Conservation (phyloP, 1,140 invertebrate species). For the Helicoverpa armigera region DNA sequence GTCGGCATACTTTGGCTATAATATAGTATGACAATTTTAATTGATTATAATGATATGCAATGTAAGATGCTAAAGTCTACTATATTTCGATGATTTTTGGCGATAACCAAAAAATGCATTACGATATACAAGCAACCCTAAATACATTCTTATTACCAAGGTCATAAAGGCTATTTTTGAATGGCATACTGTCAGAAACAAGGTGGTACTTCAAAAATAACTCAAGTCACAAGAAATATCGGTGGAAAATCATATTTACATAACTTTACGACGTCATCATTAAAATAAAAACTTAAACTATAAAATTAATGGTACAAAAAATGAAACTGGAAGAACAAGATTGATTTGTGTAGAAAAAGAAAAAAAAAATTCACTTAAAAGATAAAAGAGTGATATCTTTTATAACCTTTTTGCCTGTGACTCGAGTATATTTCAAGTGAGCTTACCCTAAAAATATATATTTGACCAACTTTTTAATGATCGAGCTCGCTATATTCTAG, state of each 20-base stretch:
- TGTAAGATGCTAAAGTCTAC: too few species aligned
- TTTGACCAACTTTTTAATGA: constrained; percentile 17
- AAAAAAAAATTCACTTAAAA: neutral
- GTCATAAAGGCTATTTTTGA: constrained; percentile 2
- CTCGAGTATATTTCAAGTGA: constrained; percentile 39
- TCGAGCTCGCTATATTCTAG: constrained; percentile 24
- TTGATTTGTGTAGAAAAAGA: constrained; percentile 8
- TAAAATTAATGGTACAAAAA: constrained; percentile 28
- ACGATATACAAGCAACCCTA: neutral
- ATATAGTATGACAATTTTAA: too few species aligned
- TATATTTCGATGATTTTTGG: too few species aligned
- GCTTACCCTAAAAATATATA: constrained; percentile 30
- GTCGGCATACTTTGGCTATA: too few species aligned
- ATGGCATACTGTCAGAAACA: constrained; percentile 2
- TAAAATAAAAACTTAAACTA: constrained; percentile 28
- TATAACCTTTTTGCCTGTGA: constrained; percentile 25
- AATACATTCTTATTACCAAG: neutral
- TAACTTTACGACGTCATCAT: constrained; percentile 5
- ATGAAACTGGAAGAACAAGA: constrained; percentile 34
- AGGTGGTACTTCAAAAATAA: constrained; percentile 35
- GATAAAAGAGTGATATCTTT: neutral
- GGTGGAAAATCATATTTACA: constrained; percentile 38
- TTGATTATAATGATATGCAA: too few species aligned
- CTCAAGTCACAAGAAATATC: constrained; percentile 43
- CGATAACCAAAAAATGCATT: too few species aligned